Evolutionary conservation across 2,797 vertebrate species (phyloP), one percentile per base, ranked within the genome.

Genomic region (Trachurus trachurus): DNA sequence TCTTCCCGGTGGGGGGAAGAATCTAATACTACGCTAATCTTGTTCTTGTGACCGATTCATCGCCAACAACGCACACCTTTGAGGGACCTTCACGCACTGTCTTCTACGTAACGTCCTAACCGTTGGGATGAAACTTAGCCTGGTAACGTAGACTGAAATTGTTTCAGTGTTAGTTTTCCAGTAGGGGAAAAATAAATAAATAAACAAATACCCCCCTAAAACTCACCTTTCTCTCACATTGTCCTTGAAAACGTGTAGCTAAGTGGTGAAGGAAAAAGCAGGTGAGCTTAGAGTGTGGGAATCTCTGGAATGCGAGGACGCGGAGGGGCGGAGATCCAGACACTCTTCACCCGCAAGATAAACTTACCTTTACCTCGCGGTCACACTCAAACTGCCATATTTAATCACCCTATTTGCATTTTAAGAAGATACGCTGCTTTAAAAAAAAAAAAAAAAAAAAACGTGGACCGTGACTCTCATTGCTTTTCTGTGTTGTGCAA

Each of bases 281-380:
- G 97, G 96, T 97, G 96, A 96, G 92, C 65, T 91, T 56, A 26
- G 89, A 90, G 93, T 93, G 88, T 83, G 93, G 95, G 96, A 96
- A 96, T 97, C 90, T 89, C 40, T 87, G 94, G 96, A 96, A 97
- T 97, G 95, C 86, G 88, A 91, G 88, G 84, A 92, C 88, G 89
- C 67, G 68, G 16, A 70, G 84, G 90, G 93, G 94, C 85, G 91
- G 91, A 61, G 89, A 88, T 76, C 67, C 85, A 83, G 72, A 49
- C 75, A 74, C 68, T 76, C 21, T 61, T 59, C 76, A 71, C 83
- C 78, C 73, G 50, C 52, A 65, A 81, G 81, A 91, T 78, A 81
- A 84, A 57, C 78, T 83, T 82, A 89, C 87, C 83, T 92, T 89
- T 82, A 70, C 84, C 80, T 57, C 85, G 61, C 85, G 65, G 72